Evolutionary conservation across 2,888 invertebrate genomes (phyloP).

Genomic region (Aporophyla nigra): DNA sequence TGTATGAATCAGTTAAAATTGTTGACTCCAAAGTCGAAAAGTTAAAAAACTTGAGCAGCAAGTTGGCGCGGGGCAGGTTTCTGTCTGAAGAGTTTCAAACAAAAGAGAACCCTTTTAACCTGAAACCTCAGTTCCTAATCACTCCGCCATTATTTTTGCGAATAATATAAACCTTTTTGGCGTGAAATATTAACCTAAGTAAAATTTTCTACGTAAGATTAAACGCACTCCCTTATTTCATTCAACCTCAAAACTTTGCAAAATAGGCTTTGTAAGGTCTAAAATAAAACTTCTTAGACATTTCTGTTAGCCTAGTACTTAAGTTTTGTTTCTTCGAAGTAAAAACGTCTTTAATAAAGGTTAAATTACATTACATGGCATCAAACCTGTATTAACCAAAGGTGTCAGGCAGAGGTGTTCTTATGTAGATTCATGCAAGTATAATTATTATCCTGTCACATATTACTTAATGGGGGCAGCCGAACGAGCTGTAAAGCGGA

Average conservation of each 20-base stretch:
- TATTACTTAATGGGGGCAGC: neutral
- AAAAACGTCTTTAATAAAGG: neutral
- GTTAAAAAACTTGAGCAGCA: neutral
- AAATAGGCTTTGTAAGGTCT: neutral
- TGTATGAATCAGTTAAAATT: conserved; percentile 15
- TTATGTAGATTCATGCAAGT: neutral
- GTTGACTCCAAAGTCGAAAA: conserved; percentile 12
- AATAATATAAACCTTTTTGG: neutral
- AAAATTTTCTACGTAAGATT: neutral
- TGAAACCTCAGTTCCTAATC: neutral
- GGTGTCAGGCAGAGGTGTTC: neutral
- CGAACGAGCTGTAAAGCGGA: neutral
- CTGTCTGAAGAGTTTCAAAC: neutral
- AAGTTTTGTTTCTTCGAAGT: neutral
- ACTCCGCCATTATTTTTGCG: neutral
- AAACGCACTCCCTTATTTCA: neutral
- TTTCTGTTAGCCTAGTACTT: conserved; percentile 30
- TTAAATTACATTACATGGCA: too few relatives aligned
- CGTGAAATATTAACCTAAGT: conserved; percentile 3
- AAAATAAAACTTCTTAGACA: conserved; percentile 2
- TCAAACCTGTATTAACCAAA: neutral
- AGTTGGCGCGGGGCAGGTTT: neutral
- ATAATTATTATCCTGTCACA: neutral
- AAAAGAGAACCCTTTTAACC: neutral
- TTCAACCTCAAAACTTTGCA: neutral